A percentile compares a stretch with the other conserved stretches of the same genome.
phyloP scores from a whole-genome alignment of 2,888 invertebrate genomes.

The Eristalis arbustorum region DNA sequence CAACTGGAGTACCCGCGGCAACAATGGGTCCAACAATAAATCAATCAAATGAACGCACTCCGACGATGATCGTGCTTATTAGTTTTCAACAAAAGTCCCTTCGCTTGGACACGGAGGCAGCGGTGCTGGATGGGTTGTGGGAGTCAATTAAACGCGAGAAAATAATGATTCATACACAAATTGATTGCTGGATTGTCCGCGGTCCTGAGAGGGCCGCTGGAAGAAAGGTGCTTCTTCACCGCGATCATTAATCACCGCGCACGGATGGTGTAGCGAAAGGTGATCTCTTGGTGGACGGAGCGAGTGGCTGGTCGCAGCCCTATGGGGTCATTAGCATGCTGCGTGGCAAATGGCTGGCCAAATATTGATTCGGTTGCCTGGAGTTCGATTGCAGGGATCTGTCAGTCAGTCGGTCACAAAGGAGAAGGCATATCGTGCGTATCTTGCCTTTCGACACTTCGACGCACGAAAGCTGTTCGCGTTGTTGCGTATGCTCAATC shows the following conservation, averaged over 20 bases:
- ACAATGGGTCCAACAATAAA: slow-evolving; percentile 65
- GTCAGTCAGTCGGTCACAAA: background rate
- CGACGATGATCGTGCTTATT: slow-evolving; percentile 68
- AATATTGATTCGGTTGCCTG: slow-evolving; percentile 46
- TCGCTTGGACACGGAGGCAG: background rate
- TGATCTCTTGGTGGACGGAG: background rate
- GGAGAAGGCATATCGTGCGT: background rate
- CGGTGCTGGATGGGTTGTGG: slow-evolving; percentile 9
- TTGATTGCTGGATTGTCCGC: slow-evolving; percentile 51
- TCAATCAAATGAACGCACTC: slow-evolving; percentile 64
- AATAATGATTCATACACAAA: slow-evolving; percentile 54
- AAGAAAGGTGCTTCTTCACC: slow-evolving; percentile 35
- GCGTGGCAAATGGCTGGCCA: slow-evolving; percentile 47
- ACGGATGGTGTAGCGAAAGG: slow-evolving; percentile 10
- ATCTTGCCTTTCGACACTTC: background rate
- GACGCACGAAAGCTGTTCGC: background rate
- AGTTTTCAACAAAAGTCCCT: slow-evolving; percentile 47
- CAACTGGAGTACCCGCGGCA: slow-evolving; percentile 10
- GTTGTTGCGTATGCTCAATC: background rate
- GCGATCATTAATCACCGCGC: slow-evolving; percentile 52
- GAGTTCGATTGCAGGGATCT: slow-evolving; percentile 13
- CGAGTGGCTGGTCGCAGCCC: slow-evolving; percentile 23
- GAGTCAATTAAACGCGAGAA: slow-evolving; percentile 53
- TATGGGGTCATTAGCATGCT: slow-evolving; percentile 53
- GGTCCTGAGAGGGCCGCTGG: background rate